Base-by-base conservation (phyloP, 1,140 invertebrate species). In the Battus philenor region DNA sequence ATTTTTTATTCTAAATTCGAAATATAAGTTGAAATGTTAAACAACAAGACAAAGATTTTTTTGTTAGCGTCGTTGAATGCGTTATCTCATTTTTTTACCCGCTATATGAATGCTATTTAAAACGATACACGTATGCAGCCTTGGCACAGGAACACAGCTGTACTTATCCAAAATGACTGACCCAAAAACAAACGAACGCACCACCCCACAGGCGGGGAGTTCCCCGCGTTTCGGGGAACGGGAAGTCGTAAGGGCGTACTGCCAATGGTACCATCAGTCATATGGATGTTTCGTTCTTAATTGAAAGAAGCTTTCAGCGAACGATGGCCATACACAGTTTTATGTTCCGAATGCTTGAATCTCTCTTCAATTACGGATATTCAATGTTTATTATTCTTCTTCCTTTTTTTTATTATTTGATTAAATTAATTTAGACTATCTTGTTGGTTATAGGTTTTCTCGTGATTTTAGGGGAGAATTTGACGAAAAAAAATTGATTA, bases 141-240 rank as follows among this genome's bases (percentile, higher is more conserved):
- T 17, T 26, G 36, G 34, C 36, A 32, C 33, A 46, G 50, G 47
- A 51, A 54, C 32, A 29, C 24, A 22, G 49, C 54, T 41, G n/a
- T n/a, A 51, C 47, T 67, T 60, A 56, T 52, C 46, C 53, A 41
- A 44, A 58, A 67, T 60, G 59, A 64, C 57, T 67, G 64, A 67
- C 64, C 64, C 56, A 61, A 68, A 67, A 68, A 62, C 59, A 52
- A 58, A 50, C 38, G 13, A 26, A 33, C 47, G 50, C 17, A 24
- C 41, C 10, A 29, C 33, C 33, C 33, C 20, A 6, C n/a, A 16
- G 50, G 36, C 44, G 39, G 17, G 32, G 39, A 6, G 10, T 10
- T 13, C 18, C 29, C 31, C 7, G 9, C 7, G 9, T 7, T 13
- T 11, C 6, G 7, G 7, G 18, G 9, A 18, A 7, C 11, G 36